These are phyloP conservation scores for Trichomalopsis sarcophagae DNA, from an alignment of 1,140 invertebrate genomes.

Conservation along the genomic window DNA sequence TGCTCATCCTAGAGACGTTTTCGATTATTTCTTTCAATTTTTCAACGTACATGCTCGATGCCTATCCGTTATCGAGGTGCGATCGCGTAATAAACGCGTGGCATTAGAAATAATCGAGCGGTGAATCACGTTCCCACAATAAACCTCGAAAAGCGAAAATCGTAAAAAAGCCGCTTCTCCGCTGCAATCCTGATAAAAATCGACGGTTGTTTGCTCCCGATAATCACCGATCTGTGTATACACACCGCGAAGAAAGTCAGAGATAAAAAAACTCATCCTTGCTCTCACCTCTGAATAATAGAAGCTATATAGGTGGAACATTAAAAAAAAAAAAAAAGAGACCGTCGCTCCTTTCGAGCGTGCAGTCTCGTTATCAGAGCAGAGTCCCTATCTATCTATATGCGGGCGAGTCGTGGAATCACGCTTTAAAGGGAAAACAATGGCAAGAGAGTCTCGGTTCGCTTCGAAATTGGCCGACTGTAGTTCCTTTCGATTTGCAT, in stretches of 20 bases:
- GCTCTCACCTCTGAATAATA: no score
- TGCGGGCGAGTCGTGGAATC: constrained; percentile 18
- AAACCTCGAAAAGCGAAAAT: neutral
- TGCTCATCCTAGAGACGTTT: no score
- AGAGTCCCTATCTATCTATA: neutral
- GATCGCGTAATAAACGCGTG: no score
- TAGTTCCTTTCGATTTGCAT: constrained; percentile 47
- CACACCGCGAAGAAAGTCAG: neutral
- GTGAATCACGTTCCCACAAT: constrained; percentile 18
- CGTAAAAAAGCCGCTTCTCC: no score
- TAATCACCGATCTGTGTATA: constrained; percentile 6
- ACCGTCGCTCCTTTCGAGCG: neutral
- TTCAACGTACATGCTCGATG: no score
- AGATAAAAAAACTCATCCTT: neutral
- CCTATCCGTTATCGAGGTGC: no score
- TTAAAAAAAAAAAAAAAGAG: neutral
- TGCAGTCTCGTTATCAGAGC: neutral
- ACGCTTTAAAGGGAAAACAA: constrained; percentile 39
- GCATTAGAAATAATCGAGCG: neutral
- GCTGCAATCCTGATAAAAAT: neutral
- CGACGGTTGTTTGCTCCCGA: constrained; percentile 13
- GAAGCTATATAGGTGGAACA: neutral
- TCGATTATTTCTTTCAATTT: no score
- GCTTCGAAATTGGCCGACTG: constrained; percentile 16
- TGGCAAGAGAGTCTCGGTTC: neutral